Base-by-base conservation (phyloP, 2,888 invertebrate species). In the Hydroisotoma schaefferi region DNA sequence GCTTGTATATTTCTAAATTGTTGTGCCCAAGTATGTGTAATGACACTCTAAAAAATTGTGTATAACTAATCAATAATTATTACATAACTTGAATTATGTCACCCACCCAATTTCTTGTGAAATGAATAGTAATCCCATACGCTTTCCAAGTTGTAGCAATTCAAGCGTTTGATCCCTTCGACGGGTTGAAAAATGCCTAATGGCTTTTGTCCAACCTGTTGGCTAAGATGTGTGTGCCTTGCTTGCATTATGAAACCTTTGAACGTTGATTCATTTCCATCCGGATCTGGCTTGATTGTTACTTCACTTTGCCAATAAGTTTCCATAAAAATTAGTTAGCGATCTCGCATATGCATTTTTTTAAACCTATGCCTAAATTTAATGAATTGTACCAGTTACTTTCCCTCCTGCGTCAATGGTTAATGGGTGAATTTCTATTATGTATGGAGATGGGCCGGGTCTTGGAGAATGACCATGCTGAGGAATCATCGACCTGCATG, bases 1-100 rank as follows among this genome's bases (percentile, higher is more conserved):
- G 40, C 23, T 20, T 23, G 47, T 2, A 48, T 25, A 8, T 53
- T 53, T 28, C 33, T 44, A 25, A 49, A 47, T 23, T 43, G 46
- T 26, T 55, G 47, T 12, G 54, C 59, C 26, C 57, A 29, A 26
- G 20, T 46, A 53, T 63, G 62, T 5, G 62, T 63, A 2, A 59
- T 20, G 10, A 56, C 55, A 40, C 57, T 63, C 62, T 62, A 43
- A 12, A 49, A 44, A 22, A 29, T 40, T 20, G 15, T 33, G 15
- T 23, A 23, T 27, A 3, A n/a, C 12, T 2, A 53, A 20, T 33
- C 10, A 22, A 15, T 33, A 55, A 26, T 27, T 15, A 33, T 33
- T 10, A 26, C n/a, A 37, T 33, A 15, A 25, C 6, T 22, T 27
- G n/a, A 28, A 44, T 27, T 25, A 2, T 25, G 18, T n/a, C n/a